A percentile compares a stretch with the other conserved stretches of the same genome.
These are phyloP conservation scores for Pterostichus niger DNA, from an alignment of 2,888 invertebrate species.

Conservation along the genomic window DNA sequence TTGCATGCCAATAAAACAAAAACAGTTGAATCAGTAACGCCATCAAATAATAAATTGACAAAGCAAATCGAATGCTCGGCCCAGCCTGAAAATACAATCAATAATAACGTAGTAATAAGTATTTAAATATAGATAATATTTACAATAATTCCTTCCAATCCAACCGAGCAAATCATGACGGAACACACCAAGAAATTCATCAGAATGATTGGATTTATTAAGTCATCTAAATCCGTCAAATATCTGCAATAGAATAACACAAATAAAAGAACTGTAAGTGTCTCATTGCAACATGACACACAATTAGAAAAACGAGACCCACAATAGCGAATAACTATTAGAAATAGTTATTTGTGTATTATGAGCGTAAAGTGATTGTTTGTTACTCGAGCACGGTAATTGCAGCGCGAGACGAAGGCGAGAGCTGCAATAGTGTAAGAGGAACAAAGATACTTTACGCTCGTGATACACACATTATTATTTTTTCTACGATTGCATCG, in stretches of 20 bases:
- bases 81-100: slow-evolving; percentile 67
- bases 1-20: slow-evolving; percentile 79
- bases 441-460: too few species aligned
- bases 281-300: too few species aligned
- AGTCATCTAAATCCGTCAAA: slow-evolving; percentile 74
- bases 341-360: too few species aligned
- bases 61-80: slow-evolving; percentile 68
- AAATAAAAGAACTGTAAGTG: too few species aligned
- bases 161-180: slow-evolving; percentile 78
- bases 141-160: slow-evolving; percentile 74
- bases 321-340: too few species aligned
- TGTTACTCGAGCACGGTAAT: too few species aligned
- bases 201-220: slow-evolving; percentile 78
- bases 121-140: not conserved
- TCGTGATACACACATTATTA: too few species aligned
- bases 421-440: too few species aligned
- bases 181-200: slow-evolving; percentile 78
- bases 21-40: slow-evolving; percentile 78
- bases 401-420: too few species aligned
- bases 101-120: not conserved
- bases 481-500: too few species aligned
- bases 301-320: too few species aligned
- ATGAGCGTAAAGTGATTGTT: too few species aligned
- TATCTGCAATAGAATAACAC: slow-evolving; percentile 73
- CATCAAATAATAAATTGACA: slow-evolving; percentile 76